Evolutionary conservation across 1,140 invertebrate species (phyloP), one percentile per base, ranked within the genome.

Genomic region (Zophobas morio): DNA sequence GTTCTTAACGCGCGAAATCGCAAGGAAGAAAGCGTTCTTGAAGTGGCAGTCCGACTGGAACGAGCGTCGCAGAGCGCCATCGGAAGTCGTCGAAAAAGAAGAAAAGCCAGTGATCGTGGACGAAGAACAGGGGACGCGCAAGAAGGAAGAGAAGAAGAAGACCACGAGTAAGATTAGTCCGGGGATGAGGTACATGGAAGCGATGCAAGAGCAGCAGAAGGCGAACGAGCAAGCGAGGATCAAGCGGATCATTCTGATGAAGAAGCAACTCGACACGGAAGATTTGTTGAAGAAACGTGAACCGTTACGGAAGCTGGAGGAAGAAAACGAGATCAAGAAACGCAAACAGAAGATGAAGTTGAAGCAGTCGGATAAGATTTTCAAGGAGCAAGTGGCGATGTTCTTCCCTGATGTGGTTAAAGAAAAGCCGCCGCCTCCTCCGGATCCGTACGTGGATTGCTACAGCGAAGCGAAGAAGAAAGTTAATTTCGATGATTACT

Each of bases 261-360:
- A 87, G 74, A 89, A 89, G 70, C 86, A 88, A 1, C 70, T 89
- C 1, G 82, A 86, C 33, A 84, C 85, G n/a, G 86, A 88, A 56
- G 84, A 87, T n/a, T 76, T 89, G 5, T 83, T 88, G 39, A 86
- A 76, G 37, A 84, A 87, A 47, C 83, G 86, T 37, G 84, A 83
- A 6, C 88, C 88, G 1, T 49, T 89, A 49, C 73, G 87, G 8
- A 85, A 84, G 73, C 75, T 88, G 36, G 84, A 87, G 33, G 81
- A 85, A 53, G 87, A 88, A 37, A 85, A 84, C 1, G 79, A 80
- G 6, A 80, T 77, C 34, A 89, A 88, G 46, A 86, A 86, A 20
- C 72, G 81, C 37, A 87, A 86, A 74, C 83, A 85, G 53, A 82
- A 83, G 72, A 77, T 81, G 42, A 82, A 79, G 53, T 63, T 85